Base-by-base conservation (phyloP, 2,888 invertebrate genomes). In the Notodonta dromedarius region DNA sequence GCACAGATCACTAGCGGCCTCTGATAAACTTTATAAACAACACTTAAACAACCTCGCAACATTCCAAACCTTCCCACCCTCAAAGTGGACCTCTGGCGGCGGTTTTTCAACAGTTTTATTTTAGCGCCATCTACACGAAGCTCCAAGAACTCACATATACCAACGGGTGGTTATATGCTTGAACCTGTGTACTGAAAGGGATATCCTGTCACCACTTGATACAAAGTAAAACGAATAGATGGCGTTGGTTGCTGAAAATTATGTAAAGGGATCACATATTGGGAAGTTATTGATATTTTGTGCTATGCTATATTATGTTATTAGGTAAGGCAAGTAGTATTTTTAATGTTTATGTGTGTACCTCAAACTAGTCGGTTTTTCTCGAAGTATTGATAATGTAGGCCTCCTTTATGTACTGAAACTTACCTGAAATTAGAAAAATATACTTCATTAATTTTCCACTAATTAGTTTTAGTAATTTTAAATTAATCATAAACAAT, bases 111-210 rank as follows among this genome's bases (percentile, higher is more conserved):
- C 46, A n/a, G 48, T 48, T 14, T 7, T 6, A 39, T 8, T 32
- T 54, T 35, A 54, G 54, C 54, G 54, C 54, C 54, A 54, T 39
- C 54, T 54, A 4, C 5, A 39, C 39, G 35, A 12, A 54, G n/a
- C 13, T 24, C 5, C 14, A 9, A n/a, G 54, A 39, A 54, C 54
- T 54, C 39, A 13, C 24, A 39, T 5, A 5, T n/a, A n/a, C 7
- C 9, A 16, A 9, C 16, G 16, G 8, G 16, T 16, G 16, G 16
- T 14, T 16, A 13, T 11, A 46, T 46, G 4, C 44, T 40, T 9
- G 24, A 40, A 40, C 40, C 11, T 42, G 42, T 12, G 42, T 11
- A 5, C 46, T n/a, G n/a, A n/a, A 46, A n/a, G n/a, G 46, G 2
- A n/a, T 13, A 42, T 7, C 6, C 46, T n/a, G 5, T 39, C 9